phyloP scores from a whole-genome alignment of 2,113 vertebrate genomes.

The Emydura subglobosa region DNA sequence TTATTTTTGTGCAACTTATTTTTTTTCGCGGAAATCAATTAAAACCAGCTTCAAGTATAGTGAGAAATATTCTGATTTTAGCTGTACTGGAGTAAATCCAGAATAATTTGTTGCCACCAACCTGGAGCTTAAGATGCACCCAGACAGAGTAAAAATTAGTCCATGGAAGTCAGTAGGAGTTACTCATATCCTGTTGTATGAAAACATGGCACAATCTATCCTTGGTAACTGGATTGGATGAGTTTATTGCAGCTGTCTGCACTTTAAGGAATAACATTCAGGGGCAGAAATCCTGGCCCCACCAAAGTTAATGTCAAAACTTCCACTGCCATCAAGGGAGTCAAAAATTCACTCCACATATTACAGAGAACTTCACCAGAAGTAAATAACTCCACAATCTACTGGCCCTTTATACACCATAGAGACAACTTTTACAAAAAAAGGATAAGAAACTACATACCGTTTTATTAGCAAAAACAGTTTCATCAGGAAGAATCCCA shows the following conservation, averaged over 20 bases:
- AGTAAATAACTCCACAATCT: background rate
- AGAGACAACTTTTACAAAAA: background rate
- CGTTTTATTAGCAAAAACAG: constrained; percentile 85
- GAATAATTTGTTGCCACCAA: background rate
- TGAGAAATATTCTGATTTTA: background rate
- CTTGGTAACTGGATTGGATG: background rate
- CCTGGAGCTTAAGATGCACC: background rate
- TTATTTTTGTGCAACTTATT: background rate
- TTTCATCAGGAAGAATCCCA: constrained; percentile 87
- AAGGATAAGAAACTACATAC: constrained; percentile 70
- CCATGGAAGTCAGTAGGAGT: background rate
- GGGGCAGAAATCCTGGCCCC: background rate
- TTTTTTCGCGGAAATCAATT: background rate
- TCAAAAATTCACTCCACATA: background rate
- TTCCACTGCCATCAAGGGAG: background rate
- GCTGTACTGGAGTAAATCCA: background rate
- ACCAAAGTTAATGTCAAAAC: background rate
- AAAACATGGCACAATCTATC: background rate
- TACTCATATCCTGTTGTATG: background rate
- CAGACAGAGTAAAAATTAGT: background rate
- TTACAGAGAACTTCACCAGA: background rate
- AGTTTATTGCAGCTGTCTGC: background rate
- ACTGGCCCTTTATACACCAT: background rate
- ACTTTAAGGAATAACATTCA: background rate
- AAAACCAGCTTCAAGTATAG: background rate